Base-by-base conservation (phyloP, 2,113 vertebrate species). In the Ceuthmochares aereus region DNA sequence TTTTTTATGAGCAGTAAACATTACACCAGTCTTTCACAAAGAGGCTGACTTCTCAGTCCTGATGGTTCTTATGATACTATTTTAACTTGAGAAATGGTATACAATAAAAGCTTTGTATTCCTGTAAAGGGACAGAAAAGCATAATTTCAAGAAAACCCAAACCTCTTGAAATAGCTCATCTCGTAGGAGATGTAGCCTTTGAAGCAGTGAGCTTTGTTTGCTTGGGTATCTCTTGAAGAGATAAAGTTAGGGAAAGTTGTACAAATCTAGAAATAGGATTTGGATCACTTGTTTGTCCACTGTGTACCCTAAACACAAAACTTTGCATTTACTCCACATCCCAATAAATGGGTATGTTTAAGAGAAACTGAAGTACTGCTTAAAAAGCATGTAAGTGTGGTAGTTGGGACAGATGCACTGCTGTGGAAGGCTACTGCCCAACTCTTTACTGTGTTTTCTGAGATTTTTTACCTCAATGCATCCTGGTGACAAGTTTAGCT, bases 1-100 rank as follows among this genome's bases (percentile, higher is more conserved):
- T 93, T 95, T 95, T 89, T 90, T 55, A n/a, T 43, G 32, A 80
- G 80, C 56, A 67, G 93, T 90, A 93, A 96, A 96, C 69, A 95
- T 81, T 47, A 34, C 64, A 84, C 55, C 47, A 74, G 72, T 25
- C 75, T 80, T 76, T 66, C 51, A 66, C 82, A 90, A 87, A 84
- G 55, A 84, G 47, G 47, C 42, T 84, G 72, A 66, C 51, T 93
- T 70, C 79, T 76, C 51, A 37, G 34, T 55, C 56, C 76, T 59
- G 64, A 89, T 9, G 23, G 51, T 88, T 92, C 88, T 74, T 51
- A 18, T 0, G 3, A 27, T 78, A 20, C 94, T 89, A 81, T 92
- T 96, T 96, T 90, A 89, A 92, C 26, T 78, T 64, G 40, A 92
- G 22, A 86, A 84, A 81, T 23, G 3, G 32, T 70, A 36, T 49